These are phyloP conservation scores for Vulpes vulpes DNA, from an alignment of 2,113 vertebrate genomes.

Conservation along the genomic window DNA sequence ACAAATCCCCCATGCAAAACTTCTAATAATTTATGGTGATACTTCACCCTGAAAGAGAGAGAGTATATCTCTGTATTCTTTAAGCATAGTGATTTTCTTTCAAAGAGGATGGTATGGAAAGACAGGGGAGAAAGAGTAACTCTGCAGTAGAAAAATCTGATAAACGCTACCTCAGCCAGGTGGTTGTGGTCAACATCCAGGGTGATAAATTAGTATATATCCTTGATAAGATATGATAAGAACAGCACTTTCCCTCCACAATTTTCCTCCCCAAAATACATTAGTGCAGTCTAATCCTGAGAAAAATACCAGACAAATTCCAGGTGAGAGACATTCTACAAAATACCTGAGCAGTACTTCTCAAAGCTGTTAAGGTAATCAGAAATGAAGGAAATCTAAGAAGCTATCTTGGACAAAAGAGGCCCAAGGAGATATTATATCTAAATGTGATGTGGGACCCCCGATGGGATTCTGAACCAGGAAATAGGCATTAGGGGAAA, in stretches of 20 bases:
- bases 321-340: not conserved
- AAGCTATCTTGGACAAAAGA: not conserved
- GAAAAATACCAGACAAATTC: not conserved
- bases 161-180: not conserved
- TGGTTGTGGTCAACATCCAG: not conserved
- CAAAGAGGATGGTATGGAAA: not conserved
- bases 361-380: not conserved
- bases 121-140: not conserved
- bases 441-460: not conserved
- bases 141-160: not conserved
- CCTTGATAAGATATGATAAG: not conserved
- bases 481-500: not conserved
- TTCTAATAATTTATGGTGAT: not conserved
- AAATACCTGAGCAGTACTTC: not conserved
- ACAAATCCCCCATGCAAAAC: not conserved
- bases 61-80: not conserved
- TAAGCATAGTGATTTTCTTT: not conserved
- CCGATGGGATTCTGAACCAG: not conserved
- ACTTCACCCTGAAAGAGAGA: not conserved
- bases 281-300: not conserved
- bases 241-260: not conserved
- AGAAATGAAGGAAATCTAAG: not conserved
- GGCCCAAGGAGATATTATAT: not conserved
- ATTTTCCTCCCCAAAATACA: not conserved
- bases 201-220: accelerated